phyloP scores from a whole-genome alignment of 2,797 vertebrate genomes.

The Channa striata region DNA sequence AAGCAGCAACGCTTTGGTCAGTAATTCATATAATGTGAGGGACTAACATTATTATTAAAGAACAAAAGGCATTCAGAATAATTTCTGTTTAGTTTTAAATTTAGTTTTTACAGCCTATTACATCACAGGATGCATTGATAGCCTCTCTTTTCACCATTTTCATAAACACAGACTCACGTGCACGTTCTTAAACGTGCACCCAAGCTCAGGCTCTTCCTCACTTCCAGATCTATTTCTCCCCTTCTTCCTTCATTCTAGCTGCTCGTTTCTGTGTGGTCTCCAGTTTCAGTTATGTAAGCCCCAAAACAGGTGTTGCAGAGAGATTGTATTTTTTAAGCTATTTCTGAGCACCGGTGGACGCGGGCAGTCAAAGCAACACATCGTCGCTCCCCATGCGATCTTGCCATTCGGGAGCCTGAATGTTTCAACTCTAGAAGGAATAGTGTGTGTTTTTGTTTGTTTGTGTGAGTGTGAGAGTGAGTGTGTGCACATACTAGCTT shows the following conservation, averaged over 20 bases:
- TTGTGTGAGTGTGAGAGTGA: too few species aligned
- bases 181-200: not conserved
- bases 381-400: constrained; percentile 45
- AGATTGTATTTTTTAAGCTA: constrained; percentile 63
- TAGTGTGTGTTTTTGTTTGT: not conserved
- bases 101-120: not conserved
- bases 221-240: constrained; percentile 29
- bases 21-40: not conserved
- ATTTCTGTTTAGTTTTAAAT: not conserved
- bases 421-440: constrained; percentile 50
- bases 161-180: not conserved
- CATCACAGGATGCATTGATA: not conserved
- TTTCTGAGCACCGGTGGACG: constrained; percentile 74
- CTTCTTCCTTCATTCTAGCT: not conserved
- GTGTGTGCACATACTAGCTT: not conserved
- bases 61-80: not conserved
- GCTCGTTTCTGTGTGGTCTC: constrained; percentile 40
- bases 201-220: not conserved
- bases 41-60: not conserved
- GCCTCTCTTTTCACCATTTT: not conserved
- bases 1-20: not conserved
- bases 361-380: constrained; percentile 61
- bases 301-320: constrained; percentile 67
- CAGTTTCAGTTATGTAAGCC: constrained; percentile 43
- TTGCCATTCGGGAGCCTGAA: constrained; percentile 37